Evolutionary conservation across 2,113 vertebrate genomes (phyloP).

Genomic region (Merops nubicus): DNA sequence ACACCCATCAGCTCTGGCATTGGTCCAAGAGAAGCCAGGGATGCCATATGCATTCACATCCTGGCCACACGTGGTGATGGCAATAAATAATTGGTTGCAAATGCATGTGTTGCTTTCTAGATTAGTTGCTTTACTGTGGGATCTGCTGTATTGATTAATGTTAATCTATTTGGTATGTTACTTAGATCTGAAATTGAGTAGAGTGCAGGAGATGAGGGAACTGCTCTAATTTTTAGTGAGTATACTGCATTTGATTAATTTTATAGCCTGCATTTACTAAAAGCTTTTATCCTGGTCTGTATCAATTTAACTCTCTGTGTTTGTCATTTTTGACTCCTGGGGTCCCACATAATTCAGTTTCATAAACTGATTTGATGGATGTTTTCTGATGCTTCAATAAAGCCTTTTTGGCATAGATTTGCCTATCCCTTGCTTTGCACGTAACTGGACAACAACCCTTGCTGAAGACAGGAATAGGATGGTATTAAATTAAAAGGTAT

Average conservation of each 20-base stretch:
- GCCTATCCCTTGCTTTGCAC: conserved; percentile 18
- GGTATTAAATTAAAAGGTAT: conserved; percentile 30
- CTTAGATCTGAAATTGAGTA: conserved; percentile 25
- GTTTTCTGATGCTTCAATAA: conserved; percentile 27
- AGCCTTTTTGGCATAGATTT: conserved; percentile 20
- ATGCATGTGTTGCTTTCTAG: conserved; percentile 23
- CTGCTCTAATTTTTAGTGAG: conserved; percentile 17
- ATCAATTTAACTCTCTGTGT: conserved; percentile 25
- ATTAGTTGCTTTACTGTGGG: conserved; percentile 43
- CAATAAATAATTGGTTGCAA: conserved; percentile 43
- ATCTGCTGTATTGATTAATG: conserved; percentile 12
- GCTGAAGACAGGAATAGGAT: background rate
- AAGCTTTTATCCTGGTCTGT: conserved; percentile 60
- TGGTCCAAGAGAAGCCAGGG: background rate
- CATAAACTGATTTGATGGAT: background rate
- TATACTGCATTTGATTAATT: conserved; percentile 30
- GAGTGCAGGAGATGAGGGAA: background rate
- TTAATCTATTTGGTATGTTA: conserved; percentile 42
- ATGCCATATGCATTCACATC: background rate
- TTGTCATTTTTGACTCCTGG: conserved; percentile 37
- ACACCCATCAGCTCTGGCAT: background rate
- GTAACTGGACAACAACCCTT: background rate
- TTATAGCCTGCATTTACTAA: conserved; percentile 18
- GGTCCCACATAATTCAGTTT: conserved; percentile 34
- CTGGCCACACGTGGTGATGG: conserved; percentile 20